phyloP scores from a whole-genome alignment of 2,888 invertebrate genomes.

The Rhingia campestris region DNA sequence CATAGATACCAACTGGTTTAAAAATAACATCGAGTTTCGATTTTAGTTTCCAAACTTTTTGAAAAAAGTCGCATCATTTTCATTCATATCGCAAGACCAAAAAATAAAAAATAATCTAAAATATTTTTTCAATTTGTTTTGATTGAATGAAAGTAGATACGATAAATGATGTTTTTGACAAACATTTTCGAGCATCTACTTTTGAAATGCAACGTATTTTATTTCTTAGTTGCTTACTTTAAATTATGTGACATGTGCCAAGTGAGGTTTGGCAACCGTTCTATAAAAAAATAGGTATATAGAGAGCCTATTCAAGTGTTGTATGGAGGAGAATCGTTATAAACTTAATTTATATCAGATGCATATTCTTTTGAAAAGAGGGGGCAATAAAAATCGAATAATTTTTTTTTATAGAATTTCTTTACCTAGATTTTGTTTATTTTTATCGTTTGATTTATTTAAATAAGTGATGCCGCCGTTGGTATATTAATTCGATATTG shows the following conservation, averaged over 20 bases:
- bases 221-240: neutral
- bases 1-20: constrained; percentile 41
- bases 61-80: constrained; percentile 38
- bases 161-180: neutral
- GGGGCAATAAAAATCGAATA: neutral
- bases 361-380: neutral
- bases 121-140: neutral
- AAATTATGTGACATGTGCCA: constrained; percentile 1
- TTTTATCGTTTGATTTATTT: constrained; percentile 6
- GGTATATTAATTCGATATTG: no score
- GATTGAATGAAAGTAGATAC: neutral
- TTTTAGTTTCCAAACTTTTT: constrained; percentile 30
- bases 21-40: constrained; percentile 54
- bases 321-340: neutral
- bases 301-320: neutral
- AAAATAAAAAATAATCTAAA: no score
- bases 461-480: neutral
- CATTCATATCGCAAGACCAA: constrained; percentile 32
- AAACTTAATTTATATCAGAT: constrained; percentile 5
- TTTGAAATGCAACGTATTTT: neutral
- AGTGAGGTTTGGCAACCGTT: neutral
- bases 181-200: neutral
- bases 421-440: neutral
- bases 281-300: neutral
- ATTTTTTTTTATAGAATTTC: neutral